Evolutionary conservation across 2,797 vertebrate species (phyloP).

Genomic region (Podarcis siculus): DNA sequence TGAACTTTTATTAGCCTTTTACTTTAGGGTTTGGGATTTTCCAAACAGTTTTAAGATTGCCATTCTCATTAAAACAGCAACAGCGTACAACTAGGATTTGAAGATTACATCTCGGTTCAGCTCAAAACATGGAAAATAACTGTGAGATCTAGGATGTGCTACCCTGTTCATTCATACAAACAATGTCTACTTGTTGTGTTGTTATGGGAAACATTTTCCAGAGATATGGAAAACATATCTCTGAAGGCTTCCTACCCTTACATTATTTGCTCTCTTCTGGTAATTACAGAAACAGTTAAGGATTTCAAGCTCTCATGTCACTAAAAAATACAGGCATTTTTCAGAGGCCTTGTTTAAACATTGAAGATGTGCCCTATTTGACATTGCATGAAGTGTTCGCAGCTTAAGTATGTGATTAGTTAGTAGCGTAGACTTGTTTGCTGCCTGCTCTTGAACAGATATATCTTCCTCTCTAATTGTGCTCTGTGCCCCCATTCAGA

Average conservation of each 20-base stretch:
- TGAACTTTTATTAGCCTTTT: background rate
- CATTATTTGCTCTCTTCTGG: background rate
- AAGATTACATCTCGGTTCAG: background rate
- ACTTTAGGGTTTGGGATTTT: background rate
- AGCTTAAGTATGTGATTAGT: background rate
- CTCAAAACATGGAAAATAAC: background rate
- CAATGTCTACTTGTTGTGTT: background rate
- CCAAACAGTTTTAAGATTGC: background rate
- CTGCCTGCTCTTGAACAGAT: background rate
- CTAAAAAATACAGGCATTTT: background rate
- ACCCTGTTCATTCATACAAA: background rate
- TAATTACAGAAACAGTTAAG: slow-evolving; percentile 1
- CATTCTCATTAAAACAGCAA: background rate
- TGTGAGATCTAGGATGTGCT: background rate
- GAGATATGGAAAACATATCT: background rate
- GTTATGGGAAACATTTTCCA: background rate
- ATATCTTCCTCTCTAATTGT: background rate
- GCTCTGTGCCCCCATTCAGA: background rate
- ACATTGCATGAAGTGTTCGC: background rate
- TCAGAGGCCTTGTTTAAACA: background rate
- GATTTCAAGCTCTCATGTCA: background rate
- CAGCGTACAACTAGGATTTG: background rate
- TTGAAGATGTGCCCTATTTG: accelerated
- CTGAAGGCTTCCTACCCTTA: background rate
- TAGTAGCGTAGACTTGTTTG: background rate